Conservation (phyloP, 2,888 invertebrate species). For the Platycheirus rosarum region DNA sequence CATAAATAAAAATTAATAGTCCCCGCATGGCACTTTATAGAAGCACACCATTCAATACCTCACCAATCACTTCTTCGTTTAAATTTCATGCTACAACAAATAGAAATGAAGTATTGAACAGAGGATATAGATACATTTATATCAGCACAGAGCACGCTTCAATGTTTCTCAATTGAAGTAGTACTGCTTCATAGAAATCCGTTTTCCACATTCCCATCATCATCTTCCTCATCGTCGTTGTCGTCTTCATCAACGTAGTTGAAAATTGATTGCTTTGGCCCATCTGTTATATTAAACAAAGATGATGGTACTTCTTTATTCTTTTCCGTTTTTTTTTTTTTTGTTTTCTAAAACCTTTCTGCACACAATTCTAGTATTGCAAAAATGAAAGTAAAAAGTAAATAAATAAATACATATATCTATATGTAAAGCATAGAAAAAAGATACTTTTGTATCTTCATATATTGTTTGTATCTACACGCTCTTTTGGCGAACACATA, state of each 20-base stretch:
- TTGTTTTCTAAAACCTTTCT: constrained; percentile 6
- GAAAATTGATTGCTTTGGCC: constrained; percentile 70
- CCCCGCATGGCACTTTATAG: constrained; percentile 18
- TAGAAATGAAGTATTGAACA: constrained; percentile 26
- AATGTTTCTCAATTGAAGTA: constrained; percentile 52
- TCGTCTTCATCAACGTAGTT: constrained; percentile 46
- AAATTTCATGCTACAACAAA: constrained; percentile 51
- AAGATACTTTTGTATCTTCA: neutral
- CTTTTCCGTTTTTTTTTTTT: constrained; percentile 15
- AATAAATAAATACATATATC: constrained; percentile 40
- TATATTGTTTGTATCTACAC: constrained; percentile 17
- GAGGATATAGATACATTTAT: neutral
- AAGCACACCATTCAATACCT: constrained; percentile 18
- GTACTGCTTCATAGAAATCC: constrained; percentile 45
- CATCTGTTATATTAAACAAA: constrained; percentile 69
- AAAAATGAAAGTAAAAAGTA: constrained; percentile 25
- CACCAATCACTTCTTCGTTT: constrained; percentile 35
- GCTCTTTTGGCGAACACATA: constrained; percentile 46
- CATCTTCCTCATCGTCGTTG: constrained; percentile 26
- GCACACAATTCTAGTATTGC: constrained; percentile 45
- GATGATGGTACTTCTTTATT: constrained; percentile 51
- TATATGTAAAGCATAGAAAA: constrained; percentile 14
- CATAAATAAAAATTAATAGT: constrained; percentile 5
- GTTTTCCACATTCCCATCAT: constrained; percentile 38
- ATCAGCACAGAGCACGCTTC: constrained; percentile 25